Percentiles rank a stretch among this genome's conserved stretches.
These are phyloP conservation scores for Etia nguti DNA, from an alignment of 2,113 vertebrate genomes.

Conservation along the genomic window DNA sequence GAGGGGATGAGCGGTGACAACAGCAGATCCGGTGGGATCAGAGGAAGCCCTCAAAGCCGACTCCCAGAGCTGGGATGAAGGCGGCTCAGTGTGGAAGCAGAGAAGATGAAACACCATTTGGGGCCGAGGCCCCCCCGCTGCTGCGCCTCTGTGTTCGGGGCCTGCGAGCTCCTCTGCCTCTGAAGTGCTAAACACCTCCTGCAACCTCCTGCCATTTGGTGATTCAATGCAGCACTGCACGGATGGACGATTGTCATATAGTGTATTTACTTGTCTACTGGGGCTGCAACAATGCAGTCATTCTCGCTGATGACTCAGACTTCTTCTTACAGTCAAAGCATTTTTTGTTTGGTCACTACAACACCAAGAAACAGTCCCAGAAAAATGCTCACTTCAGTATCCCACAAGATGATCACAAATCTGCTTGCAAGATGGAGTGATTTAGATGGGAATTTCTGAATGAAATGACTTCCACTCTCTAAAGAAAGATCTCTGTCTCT, in stretches of 20 bases:
- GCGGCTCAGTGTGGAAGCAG: conserved; percentile 56
- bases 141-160: conserved; percentile 60
- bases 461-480: background rate
- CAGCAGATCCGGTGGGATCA: conserved; percentile 56
- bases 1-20: conserved; percentile 51
- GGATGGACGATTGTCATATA: background rate
- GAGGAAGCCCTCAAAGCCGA: conserved; percentile 55
- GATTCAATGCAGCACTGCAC: background rate
- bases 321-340: background rate
- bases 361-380: background rate
- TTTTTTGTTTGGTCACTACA: background rate
- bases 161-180: conserved; percentile 55
- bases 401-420: background rate
- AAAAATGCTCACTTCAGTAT: background rate
- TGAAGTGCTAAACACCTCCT: conserved; percentile 62
- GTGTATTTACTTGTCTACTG: background rate
- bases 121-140: conserved; percentile 59
- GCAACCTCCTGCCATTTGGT: conserved; percentile 68
- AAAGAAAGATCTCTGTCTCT: background rate
- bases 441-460: background rate
- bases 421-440: background rate
- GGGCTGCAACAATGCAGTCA: background rate
- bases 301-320: background rate
- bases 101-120: conserved; percentile 75
- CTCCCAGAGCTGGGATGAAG: conserved; percentile 62